Evolutionary conservation across 2,797 vertebrate species (phyloP).

Genomic region (Rhabdophis nuchalis): DNA sequence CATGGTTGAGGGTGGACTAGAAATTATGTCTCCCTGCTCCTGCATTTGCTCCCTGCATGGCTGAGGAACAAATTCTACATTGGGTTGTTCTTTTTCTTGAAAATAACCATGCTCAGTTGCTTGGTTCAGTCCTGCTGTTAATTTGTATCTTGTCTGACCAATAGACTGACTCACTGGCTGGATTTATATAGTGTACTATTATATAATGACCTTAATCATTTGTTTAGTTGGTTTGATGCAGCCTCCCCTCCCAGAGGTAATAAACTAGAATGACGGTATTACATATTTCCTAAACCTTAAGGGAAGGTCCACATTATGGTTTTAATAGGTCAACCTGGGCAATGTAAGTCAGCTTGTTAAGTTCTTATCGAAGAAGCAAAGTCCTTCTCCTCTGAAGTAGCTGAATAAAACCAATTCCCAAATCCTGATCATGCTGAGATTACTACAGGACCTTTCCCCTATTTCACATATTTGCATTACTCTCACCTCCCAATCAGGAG

Average conservation of each 20-base stretch:
- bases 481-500: too few relatives aligned
- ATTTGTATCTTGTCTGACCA: neutral
- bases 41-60: neutral
- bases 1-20: neutral
- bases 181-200: neutral
- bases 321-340: neutral
- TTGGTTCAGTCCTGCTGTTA: neutral
- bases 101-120: neutral
- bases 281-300: neutral
- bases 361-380: neutral
- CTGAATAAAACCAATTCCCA: neutral
- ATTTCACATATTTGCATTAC: neutral
- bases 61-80: neutral
- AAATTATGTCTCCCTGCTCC: neutral
- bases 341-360: neutral
- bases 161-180: neutral
- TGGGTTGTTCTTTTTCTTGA: neutral
- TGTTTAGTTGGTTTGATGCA: neutral
- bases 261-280: neutral
- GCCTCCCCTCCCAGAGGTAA: neutral
- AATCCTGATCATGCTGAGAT: neutral
- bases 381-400: neutral
- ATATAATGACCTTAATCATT: neutral
- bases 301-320: neutral
- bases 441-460: neutral